Evolutionary conservation across 2,888 invertebrate genomes (phyloP), one percentile per base, ranked within the genome.

Genomic region (Hedya salicella): DNA sequence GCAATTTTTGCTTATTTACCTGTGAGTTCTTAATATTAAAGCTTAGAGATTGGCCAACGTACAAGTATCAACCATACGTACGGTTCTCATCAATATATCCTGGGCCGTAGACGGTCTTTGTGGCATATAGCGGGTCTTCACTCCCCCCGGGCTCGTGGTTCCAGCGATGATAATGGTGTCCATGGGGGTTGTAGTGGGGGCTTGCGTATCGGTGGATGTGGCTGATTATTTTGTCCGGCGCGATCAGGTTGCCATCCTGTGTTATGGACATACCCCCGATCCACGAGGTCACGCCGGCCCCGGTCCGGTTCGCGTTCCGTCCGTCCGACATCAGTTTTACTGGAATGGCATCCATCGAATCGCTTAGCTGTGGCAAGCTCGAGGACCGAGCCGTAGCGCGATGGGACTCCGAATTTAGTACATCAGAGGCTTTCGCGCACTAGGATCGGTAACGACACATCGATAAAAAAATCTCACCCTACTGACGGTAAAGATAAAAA

Each of bases 81-180:
- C 93, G 92, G 86, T 90, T 89, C 75, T 92, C 93, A 82, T 93
- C 92, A 79, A 89, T 91, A 86, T 93, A 91, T 88, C 91, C 92
- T 53, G 86, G 82, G 61, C 92, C 92, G 83, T 91, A 92, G 87
- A 92, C 91, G 25, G 94, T 94, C 86, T 93, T 93, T 82, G 94
- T 93, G 52, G 93, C 91, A 75, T 91, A 91, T 66, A 91, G 82
- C 39, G 92, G 89, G 69, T 91, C 92, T 75, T 91, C 91, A 69
- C 91, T 88, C 74, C 91, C 92, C 83, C 90, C 93, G 70, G 87
- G 93, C 83, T 89, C 91, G 82, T 91, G 91, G 77, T 86, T 88
- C 93, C 87, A 93, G 78, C 88, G 92, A 73, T 84, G 93, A 79
- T 86, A 88, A 86, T 91, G 88, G 71, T 91, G 91, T 65, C 91